These are phyloP conservation scores for Lampris megalopsis DNA, from an alignment of 2,113 vertebrate genomes.

Conservation along the genomic window DNA sequence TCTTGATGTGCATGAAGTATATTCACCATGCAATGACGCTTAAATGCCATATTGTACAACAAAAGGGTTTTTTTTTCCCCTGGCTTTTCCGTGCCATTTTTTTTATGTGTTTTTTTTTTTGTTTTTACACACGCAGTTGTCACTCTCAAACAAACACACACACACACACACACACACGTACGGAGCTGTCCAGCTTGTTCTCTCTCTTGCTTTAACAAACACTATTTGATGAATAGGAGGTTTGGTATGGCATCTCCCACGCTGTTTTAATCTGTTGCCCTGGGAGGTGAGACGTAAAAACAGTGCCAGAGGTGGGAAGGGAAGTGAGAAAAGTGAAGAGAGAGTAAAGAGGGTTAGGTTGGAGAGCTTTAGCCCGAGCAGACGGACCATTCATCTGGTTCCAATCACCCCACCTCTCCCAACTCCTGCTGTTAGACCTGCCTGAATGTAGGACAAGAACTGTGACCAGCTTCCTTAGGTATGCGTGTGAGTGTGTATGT, in stretches of 20 bases:
- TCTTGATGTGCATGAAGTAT: background rate
- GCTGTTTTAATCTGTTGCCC: conserved; percentile 53
- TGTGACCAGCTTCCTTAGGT: background rate
- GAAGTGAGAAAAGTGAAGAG: background rate
- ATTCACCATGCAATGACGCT: too few relatives aligned
- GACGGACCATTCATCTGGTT: conserved; percentile 54
- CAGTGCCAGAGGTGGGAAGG: conserved; percentile 6
- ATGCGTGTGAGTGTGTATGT: background rate
- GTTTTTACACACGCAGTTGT: background rate
- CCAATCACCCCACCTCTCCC: conserved; percentile 18
- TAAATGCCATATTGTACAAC: background rate
- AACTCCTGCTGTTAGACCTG: conserved; percentile 1
- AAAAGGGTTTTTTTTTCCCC: background rate
- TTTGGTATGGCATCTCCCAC: conserved; percentile 44
- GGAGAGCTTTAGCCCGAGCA: conserved; percentile 19
- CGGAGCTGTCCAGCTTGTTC: background rate
- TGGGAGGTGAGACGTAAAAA: conserved; percentile 34
- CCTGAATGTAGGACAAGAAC: conserved; percentile 9
- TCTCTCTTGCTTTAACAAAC: background rate
- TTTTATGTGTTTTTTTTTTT: background rate
- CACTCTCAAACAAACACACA: background rate
- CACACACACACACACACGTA: background rate
- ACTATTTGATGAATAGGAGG: conserved; percentile 15
- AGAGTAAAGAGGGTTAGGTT: background rate
- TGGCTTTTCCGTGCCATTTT: background rate